Conservation (phyloP, 2,888 invertebrate genomes). For the Thera britannica region DNA sequence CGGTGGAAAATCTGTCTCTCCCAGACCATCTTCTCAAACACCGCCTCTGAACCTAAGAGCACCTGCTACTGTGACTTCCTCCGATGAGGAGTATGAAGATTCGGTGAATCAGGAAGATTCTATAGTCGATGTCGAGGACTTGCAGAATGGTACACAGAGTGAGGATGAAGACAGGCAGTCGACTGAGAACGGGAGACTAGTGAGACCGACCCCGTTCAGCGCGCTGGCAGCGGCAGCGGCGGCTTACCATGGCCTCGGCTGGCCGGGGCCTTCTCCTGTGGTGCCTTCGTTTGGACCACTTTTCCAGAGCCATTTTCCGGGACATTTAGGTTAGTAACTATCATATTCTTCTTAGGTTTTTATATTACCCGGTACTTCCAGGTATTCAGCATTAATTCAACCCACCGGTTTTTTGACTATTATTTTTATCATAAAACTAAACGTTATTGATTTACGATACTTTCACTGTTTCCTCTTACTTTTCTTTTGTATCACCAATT, state of each 20-base stretch:
- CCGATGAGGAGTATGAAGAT: constrained; percentile 88
- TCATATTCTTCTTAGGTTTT: not conserved
- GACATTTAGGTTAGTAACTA: constrained; percentile 28
- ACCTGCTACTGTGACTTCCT: constrained; percentile 79
- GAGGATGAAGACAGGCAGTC: constrained; percentile 77
- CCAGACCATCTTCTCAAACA: constrained; percentile 73
- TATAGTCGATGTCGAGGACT: constrained; percentile 92
- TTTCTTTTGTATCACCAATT: not conserved
- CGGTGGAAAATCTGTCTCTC: constrained; percentile 71
- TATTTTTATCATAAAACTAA: not conserved
- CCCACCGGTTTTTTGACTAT: not conserved
- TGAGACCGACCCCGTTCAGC: constrained; percentile 91
- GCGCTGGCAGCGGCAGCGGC: constrained; percentile 88
- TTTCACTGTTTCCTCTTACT: constrained; percentile 11
- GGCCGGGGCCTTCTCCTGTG: constrained; percentile 82
- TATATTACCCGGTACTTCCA: not conserved
- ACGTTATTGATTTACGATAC: not conserved
- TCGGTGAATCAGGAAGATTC: constrained; percentile 88
- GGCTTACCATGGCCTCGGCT: constrained; percentile 87
- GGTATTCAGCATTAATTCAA: not conserved
- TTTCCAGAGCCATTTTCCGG: constrained; percentile 84
- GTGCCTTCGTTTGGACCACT: constrained; percentile 87
- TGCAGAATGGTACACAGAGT: constrained; percentile 84
- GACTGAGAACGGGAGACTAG: constrained; percentile 74
- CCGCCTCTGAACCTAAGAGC: constrained; percentile 78